Conservation (phyloP, 2,113 vertebrate species). For the Perca flavescens region DNA sequence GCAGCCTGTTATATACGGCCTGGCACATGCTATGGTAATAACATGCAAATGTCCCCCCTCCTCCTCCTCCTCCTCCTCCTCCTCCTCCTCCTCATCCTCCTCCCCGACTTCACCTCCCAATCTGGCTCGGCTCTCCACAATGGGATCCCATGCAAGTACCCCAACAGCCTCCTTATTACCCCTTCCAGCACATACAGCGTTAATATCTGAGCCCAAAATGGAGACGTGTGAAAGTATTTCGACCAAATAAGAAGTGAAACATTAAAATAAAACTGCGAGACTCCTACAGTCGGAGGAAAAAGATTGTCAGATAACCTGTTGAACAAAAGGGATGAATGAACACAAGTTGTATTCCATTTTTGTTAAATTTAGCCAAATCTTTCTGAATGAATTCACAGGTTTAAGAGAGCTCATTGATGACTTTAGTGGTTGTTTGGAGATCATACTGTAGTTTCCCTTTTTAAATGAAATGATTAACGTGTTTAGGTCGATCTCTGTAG, state of each 20-base stretch:
- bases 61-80: slow-evolving; percentile 85
- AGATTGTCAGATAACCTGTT: not conserved
- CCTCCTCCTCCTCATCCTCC: slow-evolving; percentile 84
- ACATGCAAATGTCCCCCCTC: slow-evolving; percentile 92
- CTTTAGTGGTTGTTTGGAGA: not conserved
- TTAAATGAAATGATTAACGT: no score
- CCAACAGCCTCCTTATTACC: slow-evolving; percentile 41
- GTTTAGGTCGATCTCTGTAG: not conserved
- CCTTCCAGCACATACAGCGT: slow-evolving; percentile 70
- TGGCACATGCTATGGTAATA: slow-evolving; percentile 95
- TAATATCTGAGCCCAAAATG: slow-evolving; percentile 14
- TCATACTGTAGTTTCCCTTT: not conserved
- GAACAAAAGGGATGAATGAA: not conserved
- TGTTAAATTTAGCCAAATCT: not conserved
- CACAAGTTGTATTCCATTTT: not conserved
- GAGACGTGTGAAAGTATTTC: slow-evolving; percentile 87
- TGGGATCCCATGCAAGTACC: slow-evolving; percentile 84
- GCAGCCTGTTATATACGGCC: slow-evolving; percentile 92
- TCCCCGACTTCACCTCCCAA: slow-evolving; percentile 88
- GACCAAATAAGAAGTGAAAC: slow-evolving; percentile 1
- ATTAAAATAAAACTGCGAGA: not conserved
- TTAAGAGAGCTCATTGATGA: not conserved
- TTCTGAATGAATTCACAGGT: not conserved
- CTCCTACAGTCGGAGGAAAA: not conserved
- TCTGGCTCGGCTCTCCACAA: slow-evolving; percentile 94